Conservation (phyloP, 2,888 invertebrate species). For the Furcula furcula region DNA sequence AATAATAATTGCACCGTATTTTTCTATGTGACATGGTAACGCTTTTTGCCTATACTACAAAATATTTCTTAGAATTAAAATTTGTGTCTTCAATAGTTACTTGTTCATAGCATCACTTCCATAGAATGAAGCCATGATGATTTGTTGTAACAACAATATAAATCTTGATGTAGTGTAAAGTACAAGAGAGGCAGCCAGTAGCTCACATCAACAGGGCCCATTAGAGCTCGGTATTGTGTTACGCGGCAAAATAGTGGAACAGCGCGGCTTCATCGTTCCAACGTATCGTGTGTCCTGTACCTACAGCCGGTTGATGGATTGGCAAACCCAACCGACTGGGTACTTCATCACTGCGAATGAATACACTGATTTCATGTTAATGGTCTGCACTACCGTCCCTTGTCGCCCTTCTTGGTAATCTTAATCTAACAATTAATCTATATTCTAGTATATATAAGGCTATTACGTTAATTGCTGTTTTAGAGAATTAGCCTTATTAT, state of each 20-base stretch:
- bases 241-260: constrained; percentile 73
- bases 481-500: too few species aligned
- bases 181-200: constrained; percentile 21
- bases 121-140: neutral
- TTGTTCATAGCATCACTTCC: too few species aligned
- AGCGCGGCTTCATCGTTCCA: constrained; percentile 51
- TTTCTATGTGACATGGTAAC: too few species aligned
- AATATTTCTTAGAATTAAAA: too few species aligned
- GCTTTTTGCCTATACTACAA: too few species aligned
- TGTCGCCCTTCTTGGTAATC: neutral
- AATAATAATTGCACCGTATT: too few species aligned
- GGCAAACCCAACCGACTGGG: constrained; percentile 22
- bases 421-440: too few species aligned
- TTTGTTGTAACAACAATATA: neutral
- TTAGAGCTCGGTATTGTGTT: constrained; percentile 60
- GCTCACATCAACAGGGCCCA: constrained; percentile 48
- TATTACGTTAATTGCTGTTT: too few species aligned
- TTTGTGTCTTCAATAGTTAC: too few species aligned
- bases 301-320: constrained; percentile 38
- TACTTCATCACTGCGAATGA: constrained; percentile 13
- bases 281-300: constrained; percentile 53
- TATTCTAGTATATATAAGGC: too few species aligned
- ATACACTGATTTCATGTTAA: neutral
- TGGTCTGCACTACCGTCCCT: neutral
- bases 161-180: constrained; percentile 13